A percentile compares a stretch with the other conserved stretches of the same genome.
These are phyloP conservation scores for Myotis yumanensis DNA, from an alignment of 2,113 vertebrate genomes.

Conservation along the genomic window DNA sequence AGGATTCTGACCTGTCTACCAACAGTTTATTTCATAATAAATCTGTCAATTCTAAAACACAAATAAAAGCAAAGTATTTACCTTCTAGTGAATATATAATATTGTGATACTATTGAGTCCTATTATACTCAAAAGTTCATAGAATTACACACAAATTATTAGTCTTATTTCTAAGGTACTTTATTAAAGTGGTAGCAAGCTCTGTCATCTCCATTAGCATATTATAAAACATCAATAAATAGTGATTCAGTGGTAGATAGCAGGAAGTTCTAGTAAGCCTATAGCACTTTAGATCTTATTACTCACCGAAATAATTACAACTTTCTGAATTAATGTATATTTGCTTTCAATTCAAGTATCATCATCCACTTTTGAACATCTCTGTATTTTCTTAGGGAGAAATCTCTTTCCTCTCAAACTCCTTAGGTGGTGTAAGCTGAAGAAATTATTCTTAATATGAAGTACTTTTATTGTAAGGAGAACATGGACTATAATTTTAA, in stretches of 20 bases:
- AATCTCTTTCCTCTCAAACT: neutral
- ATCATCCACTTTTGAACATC: neutral
- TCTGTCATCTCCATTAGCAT: neutral
- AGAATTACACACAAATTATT: neutral
- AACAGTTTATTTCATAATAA: neutral
- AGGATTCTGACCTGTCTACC: neutral
- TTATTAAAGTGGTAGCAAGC: neutral
- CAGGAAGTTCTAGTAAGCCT: neutral
- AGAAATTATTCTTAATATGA: neutral
- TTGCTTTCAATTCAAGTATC: constrained; percentile 11
- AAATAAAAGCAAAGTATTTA: neutral
- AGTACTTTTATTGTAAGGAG: constrained; percentile 28
- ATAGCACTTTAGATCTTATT: neutral
- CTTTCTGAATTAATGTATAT: neutral
- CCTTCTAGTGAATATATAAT: neutral
- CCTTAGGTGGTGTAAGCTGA: neutral
- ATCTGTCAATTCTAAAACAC: neutral
- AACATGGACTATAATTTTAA: constrained; percentile 16
- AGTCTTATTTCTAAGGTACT: neutral
- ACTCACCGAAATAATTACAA: neutral
- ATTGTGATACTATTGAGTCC: neutral
- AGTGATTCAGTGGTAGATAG: neutral
- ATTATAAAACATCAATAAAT: neutral
- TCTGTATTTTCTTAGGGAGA: neutral
- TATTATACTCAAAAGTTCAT: neutral